A percentile compares a stretch with the other conserved stretches of the same genome.
phyloP scores from a whole-genome alignment of 2,797 vertebrate genomes.

The Monodelphis domestica region DNA sequence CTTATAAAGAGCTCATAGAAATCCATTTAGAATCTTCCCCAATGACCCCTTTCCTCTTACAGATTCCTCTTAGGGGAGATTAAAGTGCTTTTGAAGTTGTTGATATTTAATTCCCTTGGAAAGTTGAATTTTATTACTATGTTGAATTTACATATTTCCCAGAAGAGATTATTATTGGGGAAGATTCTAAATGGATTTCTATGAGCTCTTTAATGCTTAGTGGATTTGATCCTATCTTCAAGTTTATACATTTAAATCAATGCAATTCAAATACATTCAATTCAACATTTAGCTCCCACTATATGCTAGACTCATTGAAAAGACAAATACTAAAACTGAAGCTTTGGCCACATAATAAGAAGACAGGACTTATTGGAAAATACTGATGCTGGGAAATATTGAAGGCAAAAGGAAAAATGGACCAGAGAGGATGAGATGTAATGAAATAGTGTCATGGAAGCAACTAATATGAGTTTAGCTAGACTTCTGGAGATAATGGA shows the following conservation, averaged over 20 bases:
- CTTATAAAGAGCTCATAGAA: not conserved
- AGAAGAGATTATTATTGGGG: not conserved
- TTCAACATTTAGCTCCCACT: not conserved
- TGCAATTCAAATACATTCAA: not conserved
- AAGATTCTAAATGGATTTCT: not conserved
- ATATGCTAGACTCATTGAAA: not conserved
- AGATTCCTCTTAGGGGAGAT: not conserved
- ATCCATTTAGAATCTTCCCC: not conserved
- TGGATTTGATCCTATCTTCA: fast-evolving
- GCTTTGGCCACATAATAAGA: not conserved
- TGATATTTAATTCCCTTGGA: not conserved
- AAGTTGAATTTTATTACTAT: not conserved
- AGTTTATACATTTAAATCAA: not conserved
- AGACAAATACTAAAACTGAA: not conserved
- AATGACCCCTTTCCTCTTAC: not conserved
- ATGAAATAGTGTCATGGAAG: not conserved
- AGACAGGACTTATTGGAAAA: not conserved
- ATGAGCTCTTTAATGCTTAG: not conserved
- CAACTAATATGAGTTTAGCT: not conserved
- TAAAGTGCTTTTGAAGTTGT: not conserved
- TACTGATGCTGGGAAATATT: not conserved
- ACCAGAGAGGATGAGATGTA: not conserved
- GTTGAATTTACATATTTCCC: not conserved
- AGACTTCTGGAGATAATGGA: not conserved
- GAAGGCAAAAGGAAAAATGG: not conserved